These are phyloP conservation scores for Ladona fulva DNA, from an alignment of 1,140 invertebrate genomes.

Conservation along the genomic window DNA sequence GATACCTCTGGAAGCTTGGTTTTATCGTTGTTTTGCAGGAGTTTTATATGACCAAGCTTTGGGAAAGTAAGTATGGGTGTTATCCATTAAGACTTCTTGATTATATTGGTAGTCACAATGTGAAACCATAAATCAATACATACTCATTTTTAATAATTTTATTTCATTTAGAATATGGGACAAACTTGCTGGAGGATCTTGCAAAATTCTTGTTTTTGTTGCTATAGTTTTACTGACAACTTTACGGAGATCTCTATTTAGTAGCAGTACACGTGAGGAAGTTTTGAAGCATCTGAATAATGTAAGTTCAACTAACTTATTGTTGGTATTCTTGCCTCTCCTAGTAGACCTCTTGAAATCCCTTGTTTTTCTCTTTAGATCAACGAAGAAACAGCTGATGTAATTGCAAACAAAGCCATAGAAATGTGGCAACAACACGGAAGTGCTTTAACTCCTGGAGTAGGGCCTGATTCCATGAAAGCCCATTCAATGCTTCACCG, in stretches of 20 bases:
- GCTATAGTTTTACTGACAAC: slow-evolving; percentile 43
- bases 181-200: slow-evolving; percentile 12
- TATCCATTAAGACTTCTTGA: too few relatives aligned
- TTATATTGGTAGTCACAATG: too few relatives aligned
- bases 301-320: slow-evolving; percentile 38
- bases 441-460: slow-evolving; percentile 28
- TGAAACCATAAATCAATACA: too few relatives aligned
- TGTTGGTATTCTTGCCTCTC: background rate
- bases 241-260: slow-evolving; percentile 52
- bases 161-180: background rate
- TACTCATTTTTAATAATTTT: background rate
- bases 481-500: background rate
- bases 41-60: slow-evolving; percentile 6
- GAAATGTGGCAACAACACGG: slow-evolving; percentile 62
- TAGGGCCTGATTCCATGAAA: slow-evolving; percentile 8
- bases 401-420: slow-evolving; percentile 68
- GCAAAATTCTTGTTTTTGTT: slow-evolving; percentile 4
- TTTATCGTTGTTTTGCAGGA: background rate
- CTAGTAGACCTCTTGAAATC: too few relatives aligned
- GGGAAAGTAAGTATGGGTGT: background rate
- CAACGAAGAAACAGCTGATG: slow-evolving; percentile 61
- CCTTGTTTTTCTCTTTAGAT: slow-evolving; percentile 44
- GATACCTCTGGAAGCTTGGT: background rate
- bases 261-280: slow-evolving; percentile 46
- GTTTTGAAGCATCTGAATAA: slow-evolving; percentile 54